Base-by-base conservation (phyloP, 2,113 vertebrate species). In the Excalfactoria chinensis region DNA sequence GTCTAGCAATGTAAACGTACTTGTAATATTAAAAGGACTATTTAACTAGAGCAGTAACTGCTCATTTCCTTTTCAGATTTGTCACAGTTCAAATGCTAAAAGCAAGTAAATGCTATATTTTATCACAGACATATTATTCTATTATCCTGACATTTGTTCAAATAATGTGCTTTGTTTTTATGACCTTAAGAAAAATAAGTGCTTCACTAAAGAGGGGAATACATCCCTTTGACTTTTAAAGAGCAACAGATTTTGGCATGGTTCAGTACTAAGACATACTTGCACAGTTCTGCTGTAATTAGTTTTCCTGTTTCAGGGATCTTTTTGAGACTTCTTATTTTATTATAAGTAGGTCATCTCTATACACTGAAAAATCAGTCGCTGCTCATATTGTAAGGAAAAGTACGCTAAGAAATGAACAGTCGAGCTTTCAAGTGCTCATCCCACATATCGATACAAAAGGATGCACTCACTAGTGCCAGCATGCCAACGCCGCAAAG, bases 111-210 rank as follows among this genome's bases (percentile, higher is more conserved):
- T 90, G 89, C 59, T 89, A 3, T 41, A 59, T 96, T 94, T 96
- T 86, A 96, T 93, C 88, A 88, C 59, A 89, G 89, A 76, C 55
- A 25, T 63, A 81, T 90, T 96, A 92, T 90, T 90, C 84, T 59
- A 81, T 90, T 96, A 92, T 90, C 89, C 81, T 96, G 90, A 93
- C 89, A 94, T 96, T 95, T 96, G 92, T 96, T 96, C 95, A 96
- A 90, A 90, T 93, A 94, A 73, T 17, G 37, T 78, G 44, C 84
- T 76, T 90, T 93, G 86, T 94, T 93, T 95, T 34, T 35, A 59
- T 85, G 93, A 95, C 92, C 92, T 92, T 95, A 93, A 85, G 81
- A 83, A 86, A 96, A 94, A 85, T 55, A 94, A 90, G 28, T 22
- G 41, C 77, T 81, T 94, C 75, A 86, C 70, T 86, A 93, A 75